Evolutionary conservation across 2,888 invertebrate genomes (phyloP).

Genomic region (Actias luna): DNA sequence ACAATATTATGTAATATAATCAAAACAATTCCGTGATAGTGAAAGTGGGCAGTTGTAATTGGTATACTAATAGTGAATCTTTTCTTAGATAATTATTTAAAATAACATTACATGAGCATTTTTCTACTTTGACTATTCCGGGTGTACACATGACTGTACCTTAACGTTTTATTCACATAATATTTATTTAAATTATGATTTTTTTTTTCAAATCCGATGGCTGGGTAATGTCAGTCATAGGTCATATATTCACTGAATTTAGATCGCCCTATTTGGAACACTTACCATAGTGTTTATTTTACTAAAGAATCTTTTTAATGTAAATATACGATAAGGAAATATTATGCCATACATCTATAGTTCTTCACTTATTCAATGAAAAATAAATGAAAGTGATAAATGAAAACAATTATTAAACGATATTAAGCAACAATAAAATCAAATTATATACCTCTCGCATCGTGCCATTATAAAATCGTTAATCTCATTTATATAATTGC

Average conservation of each 20-base stretch:
- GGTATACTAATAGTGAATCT: background rate
- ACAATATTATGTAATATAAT: background rate
- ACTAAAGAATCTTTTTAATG: too few species aligned
- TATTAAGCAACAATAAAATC: background rate
- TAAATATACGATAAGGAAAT: background rate
- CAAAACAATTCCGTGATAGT: background rate
- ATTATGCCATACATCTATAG: background rate
- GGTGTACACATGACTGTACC: too few species aligned
- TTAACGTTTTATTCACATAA: too few species aligned
- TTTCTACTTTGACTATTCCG: background rate
- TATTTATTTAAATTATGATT: too few species aligned
- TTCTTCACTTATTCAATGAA: background rate
- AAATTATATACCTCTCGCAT: background rate
- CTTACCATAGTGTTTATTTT: too few species aligned
- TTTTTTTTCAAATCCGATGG: too few species aligned
- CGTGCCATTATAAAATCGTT: slow-evolving; percentile 21
- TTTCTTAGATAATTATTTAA: background rate
- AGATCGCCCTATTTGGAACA: too few species aligned
- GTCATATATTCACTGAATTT: too few species aligned
- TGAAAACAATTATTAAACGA: background rate
- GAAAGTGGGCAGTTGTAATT: background rate
- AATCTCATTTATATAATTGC: slow-evolving; percentile 24
- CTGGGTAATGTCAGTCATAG: too few species aligned
- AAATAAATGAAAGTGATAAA: too few species aligned
- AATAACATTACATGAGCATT: background rate